phyloP scores from a whole-genome alignment of 2,113 vertebrate genomes.

The Coptodon bakossiorum region DNA sequence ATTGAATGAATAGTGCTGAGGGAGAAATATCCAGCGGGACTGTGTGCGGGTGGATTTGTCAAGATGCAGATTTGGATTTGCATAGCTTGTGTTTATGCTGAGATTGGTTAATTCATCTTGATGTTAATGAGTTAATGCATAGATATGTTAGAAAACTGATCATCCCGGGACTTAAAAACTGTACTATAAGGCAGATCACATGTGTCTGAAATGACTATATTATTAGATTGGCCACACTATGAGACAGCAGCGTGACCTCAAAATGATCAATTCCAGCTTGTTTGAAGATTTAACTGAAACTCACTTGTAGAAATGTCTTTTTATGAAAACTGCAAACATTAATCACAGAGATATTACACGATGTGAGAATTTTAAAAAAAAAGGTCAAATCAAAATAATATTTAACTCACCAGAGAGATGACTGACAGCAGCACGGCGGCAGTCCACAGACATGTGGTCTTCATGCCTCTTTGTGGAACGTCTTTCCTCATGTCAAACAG shows the following conservation, averaged over 20 bases:
- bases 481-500: conserved; percentile 34
- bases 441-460: conserved; percentile 43
- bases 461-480: conserved; percentile 46
- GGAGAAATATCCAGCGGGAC: background rate
- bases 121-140: background rate
- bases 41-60: conserved; percentile 4
- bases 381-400: conserved; percentile 1
- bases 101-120: background rate
- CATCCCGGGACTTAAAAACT: background rate
- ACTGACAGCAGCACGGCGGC: conserved; percentile 48
- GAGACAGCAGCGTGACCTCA: background rate
- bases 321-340: background rate
- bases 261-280: background rate
- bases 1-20: conserved; percentile 12
- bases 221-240: background rate
- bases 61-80: conserved; percentile 27
- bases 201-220: background rate
- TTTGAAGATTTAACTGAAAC: background rate
- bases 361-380: background rate
- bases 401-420: conserved; percentile 60
- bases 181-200: background rate
- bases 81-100: background rate
- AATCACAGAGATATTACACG: background rate
- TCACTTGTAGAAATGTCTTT: background rate
- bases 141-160: background rate